Base-by-base conservation (phyloP, 2,113 vertebrate species). In the Myiozetetes cayanensis region DNA sequence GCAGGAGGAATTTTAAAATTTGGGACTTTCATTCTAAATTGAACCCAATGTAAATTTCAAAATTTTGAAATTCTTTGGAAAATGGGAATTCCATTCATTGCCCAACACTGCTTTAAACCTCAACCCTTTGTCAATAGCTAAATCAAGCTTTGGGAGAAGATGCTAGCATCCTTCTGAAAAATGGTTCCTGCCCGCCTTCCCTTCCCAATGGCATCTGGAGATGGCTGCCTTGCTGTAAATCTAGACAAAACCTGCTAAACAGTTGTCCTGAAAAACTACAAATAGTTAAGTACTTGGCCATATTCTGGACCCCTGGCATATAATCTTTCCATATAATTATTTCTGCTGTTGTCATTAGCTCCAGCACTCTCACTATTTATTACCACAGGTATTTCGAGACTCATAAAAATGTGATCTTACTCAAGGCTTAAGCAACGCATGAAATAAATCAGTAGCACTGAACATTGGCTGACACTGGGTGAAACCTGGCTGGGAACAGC, bases 401-500 rank as follows among this genome's bases (percentile, higher is more conserved):
- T 98, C 97, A 95, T 98, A 98, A 98, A 98, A 98, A 97, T 90
- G 96, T 96, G 98, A 94, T 97, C 97, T 97, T 98, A 97, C 93
- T 97, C 87, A 79, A 95, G 66, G 94, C 96, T 98, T 97, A 97
- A 96, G 93, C 96, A 98, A 97, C 95, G 96, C 76, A 44, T 88
- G 95, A 98, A 97, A 98, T 98, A 98, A 98, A 98, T 98, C 98
- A 98, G 96, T 93, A 86, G 95, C 92, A 79, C 89, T 87, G 93
- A 96, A 89, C 90, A 91, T 73, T 93, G 97, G 97, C 97, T 98
- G 98, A 96, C 96, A 96, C 83, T 94, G 97, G 97, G 94, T 97
- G 97, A 98, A 97, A 97, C 97, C 98, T 98, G 97, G 95, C 97
- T 97, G 98, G 93, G 97, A 98, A 97, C 98, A 98, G 98, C 98